These are phyloP conservation scores for Phrynosoma platyrhinos DNA, from an alignment of 2,113 vertebrate genomes.

Conservation along the genomic window DNA sequence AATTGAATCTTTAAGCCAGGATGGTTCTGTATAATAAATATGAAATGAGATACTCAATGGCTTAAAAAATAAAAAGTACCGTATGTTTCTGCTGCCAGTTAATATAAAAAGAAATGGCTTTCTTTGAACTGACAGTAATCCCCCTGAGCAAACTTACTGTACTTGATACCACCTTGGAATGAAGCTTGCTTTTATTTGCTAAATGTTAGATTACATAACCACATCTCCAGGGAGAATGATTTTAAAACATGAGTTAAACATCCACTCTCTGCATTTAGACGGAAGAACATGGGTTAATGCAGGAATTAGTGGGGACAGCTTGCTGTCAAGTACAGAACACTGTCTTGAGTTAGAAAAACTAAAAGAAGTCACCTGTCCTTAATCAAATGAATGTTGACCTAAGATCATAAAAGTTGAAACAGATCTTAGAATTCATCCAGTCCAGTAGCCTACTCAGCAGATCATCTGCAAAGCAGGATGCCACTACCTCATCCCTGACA, in stretches of 20 bases:
- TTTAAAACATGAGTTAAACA: background rate
- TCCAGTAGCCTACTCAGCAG: background rate
- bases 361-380: background rate
- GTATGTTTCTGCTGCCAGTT: constrained; percentile 5
- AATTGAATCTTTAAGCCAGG: background rate
- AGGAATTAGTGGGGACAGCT: background rate
- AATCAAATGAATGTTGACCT: background rate
- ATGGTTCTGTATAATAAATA: background rate
- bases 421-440: background rate
- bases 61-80: background rate
- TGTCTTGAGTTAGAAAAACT: background rate
- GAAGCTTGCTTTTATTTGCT: constrained; percentile 21
- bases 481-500: background rate
- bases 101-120: constrained; percentile 14
- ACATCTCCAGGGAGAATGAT: background rate
- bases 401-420: background rate
- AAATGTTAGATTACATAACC: background rate
- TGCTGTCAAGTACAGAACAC: background rate
- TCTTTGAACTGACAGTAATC: constrained; percentile 6
- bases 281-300: background rate
- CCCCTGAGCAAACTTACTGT: background rate
- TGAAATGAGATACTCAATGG: background rate
- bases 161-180: constrained; percentile 1
- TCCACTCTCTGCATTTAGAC: background rate
- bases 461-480: background rate